Conservation (phyloP, 2,888 invertebrate species). For the Dolichomitus sp. region DNA sequence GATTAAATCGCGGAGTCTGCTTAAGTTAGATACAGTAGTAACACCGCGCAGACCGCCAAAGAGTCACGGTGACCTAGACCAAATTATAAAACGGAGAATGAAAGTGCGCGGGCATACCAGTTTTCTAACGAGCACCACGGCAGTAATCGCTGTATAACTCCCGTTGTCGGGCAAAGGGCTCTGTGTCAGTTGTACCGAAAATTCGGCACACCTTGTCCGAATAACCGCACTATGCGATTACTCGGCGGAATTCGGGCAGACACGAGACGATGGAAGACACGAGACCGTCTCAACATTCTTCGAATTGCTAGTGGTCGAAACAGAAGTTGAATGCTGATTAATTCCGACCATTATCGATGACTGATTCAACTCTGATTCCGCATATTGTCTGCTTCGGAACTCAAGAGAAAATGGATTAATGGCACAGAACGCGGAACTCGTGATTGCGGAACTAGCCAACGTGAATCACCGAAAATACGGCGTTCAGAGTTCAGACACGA, state of each 20-base stretch:
- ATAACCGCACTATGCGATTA: neutral
- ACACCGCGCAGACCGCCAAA: conserved; percentile 15
- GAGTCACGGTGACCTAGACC: conserved; percentile 44
- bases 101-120: conserved; percentile 39
- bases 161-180: conserved; percentile 41
- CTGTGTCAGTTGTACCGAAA: conserved; percentile 5
- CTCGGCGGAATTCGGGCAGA: neutral
- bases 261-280: neutral
- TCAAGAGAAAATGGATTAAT: conserved; percentile 3
- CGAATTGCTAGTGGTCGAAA: neutral
- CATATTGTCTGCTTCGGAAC: neutral
- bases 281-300: neutral
- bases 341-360: conserved; percentile 40
- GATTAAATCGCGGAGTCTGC: conserved; percentile 9
- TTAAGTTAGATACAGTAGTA: neutral
- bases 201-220: conserved; percentile 13
- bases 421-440: conserved; percentile 25
- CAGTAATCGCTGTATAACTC: conserved; percentile 19
- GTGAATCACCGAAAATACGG: neutral
- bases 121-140: conserved; percentile 24
- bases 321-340: conserved; percentile 22
- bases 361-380: neutral
- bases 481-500: neutral
- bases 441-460: conserved; percentile 7
- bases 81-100: conserved; percentile 37